Base-by-base conservation (phyloP, 2,888 invertebrate species). In the Baccha elongata region DNA sequence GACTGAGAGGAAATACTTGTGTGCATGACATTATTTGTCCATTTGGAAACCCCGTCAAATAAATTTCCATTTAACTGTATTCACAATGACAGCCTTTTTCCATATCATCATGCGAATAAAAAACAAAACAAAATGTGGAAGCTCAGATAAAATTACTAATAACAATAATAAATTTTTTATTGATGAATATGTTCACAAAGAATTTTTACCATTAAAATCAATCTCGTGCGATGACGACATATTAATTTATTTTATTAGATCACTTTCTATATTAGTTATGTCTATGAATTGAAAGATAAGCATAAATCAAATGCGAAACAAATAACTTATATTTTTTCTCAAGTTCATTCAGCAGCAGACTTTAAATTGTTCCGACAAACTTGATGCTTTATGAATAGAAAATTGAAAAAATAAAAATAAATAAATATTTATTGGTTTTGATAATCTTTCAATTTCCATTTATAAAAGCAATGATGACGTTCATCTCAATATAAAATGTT, bases 391-490 rank as follows among this genome's bases (percentile, higher is more conserved):
- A 60, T 60, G 44, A 44, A 60, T 29, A 44, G 44, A 29, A 60
- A 7, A 35, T 35, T 29, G 1, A 32, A 35, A 21, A 58, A 40
- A 23, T 32, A n/a, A n/a, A n/a, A n/a, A 42, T 6, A 29, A 53
- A 5, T 13, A 0, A 58, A 32, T 23, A 17, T 44, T 60, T 60
- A 60, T 60, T 60, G 60, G 42, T 60, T 60, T 60, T 44, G 29
- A 60, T 44, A 42, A 60, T 44, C 60, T 60, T 60, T n/a, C 60
- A 60, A 60, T 60, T 42, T 1, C 2, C 29, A 60, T 26, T 60
- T 44, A n/a, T n/a, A 60, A 44, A 60, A 44, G 23, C 60, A 60
- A 17, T 13, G 29, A 60, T 60, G 60, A 44, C 42, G 17, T 60
- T 44, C 29, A 44, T 44, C n/a, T n/a, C 42, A 29, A 26, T 32